These are phyloP conservation scores for Chelon auratus DNA, from an alignment of 2,797 vertebrate species.

Conservation along the genomic window DNA sequence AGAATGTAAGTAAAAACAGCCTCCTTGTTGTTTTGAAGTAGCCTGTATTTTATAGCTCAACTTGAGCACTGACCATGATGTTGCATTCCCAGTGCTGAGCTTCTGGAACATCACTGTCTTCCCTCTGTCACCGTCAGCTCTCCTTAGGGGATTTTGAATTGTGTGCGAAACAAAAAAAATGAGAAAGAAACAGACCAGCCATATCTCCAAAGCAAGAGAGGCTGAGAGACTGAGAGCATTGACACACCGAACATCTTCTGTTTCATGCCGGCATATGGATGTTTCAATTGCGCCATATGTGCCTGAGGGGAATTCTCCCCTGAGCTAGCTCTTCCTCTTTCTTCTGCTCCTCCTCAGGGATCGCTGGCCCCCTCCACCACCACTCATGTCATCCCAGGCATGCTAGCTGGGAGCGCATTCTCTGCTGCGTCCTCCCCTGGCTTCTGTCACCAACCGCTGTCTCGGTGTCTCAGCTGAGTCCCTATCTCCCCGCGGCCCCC, in stretches of 20 bases:
- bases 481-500: constrained; percentile 58
- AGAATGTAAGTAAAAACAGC: not conserved
- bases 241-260: constrained; percentile 50
- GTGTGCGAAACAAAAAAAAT: constrained; percentile 31
- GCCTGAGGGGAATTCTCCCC: constrained; percentile 70
- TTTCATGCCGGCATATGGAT: constrained; percentile 59
- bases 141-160: constrained; percentile 43
- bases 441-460: constrained; percentile 78
- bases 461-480: constrained; percentile 66
- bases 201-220: constrained; percentile 41
- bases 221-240: constrained; percentile 30
- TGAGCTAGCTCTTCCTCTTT: constrained; percentile 65
- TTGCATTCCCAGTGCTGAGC: constrained; percentile 12
- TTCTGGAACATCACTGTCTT: constrained; percentile 29
- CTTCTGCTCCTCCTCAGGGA: constrained; percentile 68
- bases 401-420: constrained; percentile 69
- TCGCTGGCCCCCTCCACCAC: constrained; percentile 50
- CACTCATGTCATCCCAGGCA: constrained; percentile 64
- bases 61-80: constrained; percentile 16
- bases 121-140: constrained; percentile 16
- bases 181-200: constrained; percentile 38
- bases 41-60: not conserved
- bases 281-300: constrained; percentile 67
- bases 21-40: not conserved
- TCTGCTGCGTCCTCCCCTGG: constrained; percentile 69